Evolutionary conservation across 2,113 vertebrate genomes (phyloP).

Genomic region (Globicephala melas): DNA sequence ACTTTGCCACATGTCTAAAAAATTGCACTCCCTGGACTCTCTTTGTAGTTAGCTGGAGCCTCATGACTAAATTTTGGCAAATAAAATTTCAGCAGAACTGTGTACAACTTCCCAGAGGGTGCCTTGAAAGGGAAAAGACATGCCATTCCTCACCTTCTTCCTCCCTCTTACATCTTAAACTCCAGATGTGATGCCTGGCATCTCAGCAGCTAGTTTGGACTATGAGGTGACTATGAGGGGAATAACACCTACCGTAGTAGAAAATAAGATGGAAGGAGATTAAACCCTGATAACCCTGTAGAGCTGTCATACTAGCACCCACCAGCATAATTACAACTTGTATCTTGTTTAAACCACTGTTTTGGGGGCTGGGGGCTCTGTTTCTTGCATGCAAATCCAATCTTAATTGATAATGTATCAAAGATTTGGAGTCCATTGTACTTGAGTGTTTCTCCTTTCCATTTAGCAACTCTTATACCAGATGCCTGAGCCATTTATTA

Average conservation of each 20-base stretch:
- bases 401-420: not conserved
- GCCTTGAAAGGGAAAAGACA: not conserved
- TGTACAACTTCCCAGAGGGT: not conserved
- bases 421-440: not conserved
- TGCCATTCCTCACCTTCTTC: not conserved
- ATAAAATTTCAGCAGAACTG: not conserved
- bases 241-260: fast-evolving
- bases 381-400: not conserved
- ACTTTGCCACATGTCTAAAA: not conserved
- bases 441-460: not conserved
- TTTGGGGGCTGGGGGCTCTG: not conserved
- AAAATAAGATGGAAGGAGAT: not conserved
- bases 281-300: not conserved
- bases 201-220: not conserved
- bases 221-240: not conserved
- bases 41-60: not conserved
- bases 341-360: not conserved
- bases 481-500: not conserved
- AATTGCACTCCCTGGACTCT: not conserved
- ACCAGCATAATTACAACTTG: not conserved
- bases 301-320: not conserved
- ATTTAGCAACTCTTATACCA: not conserved
- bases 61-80: not conserved
- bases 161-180: not conserved
- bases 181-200: not conserved